These are phyloP conservation scores for Eubasilissa splendida DNA, from an alignment of 2,888 invertebrate genomes.

Conservation along the genomic window DNA sequence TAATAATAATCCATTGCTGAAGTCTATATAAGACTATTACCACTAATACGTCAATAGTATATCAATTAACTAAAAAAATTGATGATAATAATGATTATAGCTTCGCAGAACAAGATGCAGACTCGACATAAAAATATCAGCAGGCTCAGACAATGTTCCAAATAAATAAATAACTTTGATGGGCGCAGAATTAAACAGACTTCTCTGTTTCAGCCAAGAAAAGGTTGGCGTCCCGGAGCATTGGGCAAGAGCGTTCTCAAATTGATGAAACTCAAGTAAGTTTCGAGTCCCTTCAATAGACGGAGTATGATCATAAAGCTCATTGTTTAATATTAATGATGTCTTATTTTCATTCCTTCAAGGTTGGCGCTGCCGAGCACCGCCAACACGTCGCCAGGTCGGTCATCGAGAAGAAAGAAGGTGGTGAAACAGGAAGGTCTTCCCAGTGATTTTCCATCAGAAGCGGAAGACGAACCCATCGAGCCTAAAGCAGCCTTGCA, in stretches of 20 bases:
- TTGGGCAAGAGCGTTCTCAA: slow-evolving; percentile 71
- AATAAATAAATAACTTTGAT: no score
- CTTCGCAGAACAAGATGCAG: no score
- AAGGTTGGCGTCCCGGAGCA: slow-evolving; percentile 74
- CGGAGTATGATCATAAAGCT: no score
- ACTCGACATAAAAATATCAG: no score
- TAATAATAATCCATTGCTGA: no score
- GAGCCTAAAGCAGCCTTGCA: slow-evolving; percentile 77
- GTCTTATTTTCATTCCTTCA: neutral
- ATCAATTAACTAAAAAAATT: no score
- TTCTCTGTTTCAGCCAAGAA: slow-evolving; percentile 64
- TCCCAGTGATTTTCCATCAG: slow-evolving; percentile 59
- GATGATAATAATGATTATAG: no score
- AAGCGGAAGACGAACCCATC: slow-evolving; percentile 69
- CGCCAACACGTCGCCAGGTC: slow-evolving; percentile 55
- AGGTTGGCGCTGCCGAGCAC: slow-evolving; percentile 9
- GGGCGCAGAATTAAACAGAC: neutral
- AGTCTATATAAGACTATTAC: no score
- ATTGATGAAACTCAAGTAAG: slow-evolving; percentile 67
- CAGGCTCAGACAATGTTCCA: no score
- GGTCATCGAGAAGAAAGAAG: slow-evolving; percentile 67
- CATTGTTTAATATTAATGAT: neutral
- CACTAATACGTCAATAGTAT: no score
- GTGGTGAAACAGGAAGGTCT: slow-evolving; percentile 62
- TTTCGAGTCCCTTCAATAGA: neutral